A percentile compares a stretch with the other conserved stretches of the same genome.
Conservation (phyloP, 2,797 vertebrate genomes). For the Nothura maculosa region DNA sequence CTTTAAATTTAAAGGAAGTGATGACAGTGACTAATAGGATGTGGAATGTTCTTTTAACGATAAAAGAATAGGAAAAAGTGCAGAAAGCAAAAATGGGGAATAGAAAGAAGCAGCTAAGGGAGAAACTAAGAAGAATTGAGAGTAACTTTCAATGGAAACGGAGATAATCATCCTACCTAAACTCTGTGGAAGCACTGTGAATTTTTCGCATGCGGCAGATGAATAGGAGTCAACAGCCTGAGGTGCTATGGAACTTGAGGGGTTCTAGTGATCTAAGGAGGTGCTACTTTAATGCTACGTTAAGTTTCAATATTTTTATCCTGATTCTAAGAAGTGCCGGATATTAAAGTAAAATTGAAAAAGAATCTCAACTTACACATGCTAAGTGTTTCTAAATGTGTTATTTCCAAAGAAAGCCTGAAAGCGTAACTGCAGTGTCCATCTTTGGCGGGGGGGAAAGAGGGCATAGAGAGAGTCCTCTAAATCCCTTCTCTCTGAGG, state of each 20-base stretch:
- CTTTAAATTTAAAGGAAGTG: neutral
- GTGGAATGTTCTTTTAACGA: neutral
- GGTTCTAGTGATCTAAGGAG: neutral
- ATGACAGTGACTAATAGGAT: neutral
- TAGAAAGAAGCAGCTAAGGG: neutral
- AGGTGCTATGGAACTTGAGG: neutral
- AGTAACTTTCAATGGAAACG: neutral
- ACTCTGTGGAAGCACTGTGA: neutral
- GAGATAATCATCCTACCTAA: neutral
- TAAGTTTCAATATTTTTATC: rapidly evolving
- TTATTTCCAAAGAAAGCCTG: neutral
- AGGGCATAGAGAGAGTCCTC: neutral
- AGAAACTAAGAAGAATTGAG: neutral
- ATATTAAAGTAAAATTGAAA: neutral
- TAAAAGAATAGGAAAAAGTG: neutral
- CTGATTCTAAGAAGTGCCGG: rapidly evolving
- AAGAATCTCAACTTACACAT: neutral
- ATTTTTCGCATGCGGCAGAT: rapidly evolving
- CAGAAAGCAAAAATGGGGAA: neutral
- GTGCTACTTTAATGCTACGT: rapidly evolving
- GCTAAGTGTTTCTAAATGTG: neutral
- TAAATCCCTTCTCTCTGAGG: neutral
- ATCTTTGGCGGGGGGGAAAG: neutral
- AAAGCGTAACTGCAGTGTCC: neutral
- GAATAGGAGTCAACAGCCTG: neutral